A percentile compares a stretch with the other conserved stretches of the same genome.
phyloP scores from a whole-genome alignment of 1,140 invertebrate genomes.

The Chrysopa pallens region DNA sequence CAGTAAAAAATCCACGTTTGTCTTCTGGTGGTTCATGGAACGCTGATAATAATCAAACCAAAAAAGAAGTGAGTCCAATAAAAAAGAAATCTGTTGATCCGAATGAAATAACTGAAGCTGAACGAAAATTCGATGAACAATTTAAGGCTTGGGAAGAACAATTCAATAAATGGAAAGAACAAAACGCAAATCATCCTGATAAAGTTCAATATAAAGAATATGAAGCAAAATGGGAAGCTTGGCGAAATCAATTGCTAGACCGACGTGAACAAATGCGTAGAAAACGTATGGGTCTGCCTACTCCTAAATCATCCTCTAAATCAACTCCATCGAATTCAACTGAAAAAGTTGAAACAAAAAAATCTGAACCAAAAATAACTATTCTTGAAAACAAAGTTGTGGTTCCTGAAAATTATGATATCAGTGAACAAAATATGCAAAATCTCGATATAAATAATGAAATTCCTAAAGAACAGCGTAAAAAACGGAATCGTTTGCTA shows the following conservation, averaged over 20 bases:
- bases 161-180: slow-evolving; percentile 67
- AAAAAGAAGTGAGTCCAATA: neutral
- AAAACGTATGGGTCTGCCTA: slow-evolving; percentile 28
- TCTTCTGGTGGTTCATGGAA: too few species aligned
- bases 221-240: slow-evolving; percentile 65
- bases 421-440: neutral
- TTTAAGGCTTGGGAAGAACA: slow-evolving; percentile 72
- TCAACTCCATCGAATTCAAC: neutral
- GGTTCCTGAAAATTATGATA: neutral
- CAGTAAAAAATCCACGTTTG: too few species aligned
- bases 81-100: slow-evolving; percentile 13
- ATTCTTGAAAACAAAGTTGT: neutral
- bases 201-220: slow-evolving; percentile 62
- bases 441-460: neutral
- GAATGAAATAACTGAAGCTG: slow-evolving; percentile 40
- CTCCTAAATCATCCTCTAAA: neutral
- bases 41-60: neutral
- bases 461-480: slow-evolving; percentile 3
- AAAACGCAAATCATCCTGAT: slow-evolving; percentile 71
- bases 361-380: neutral
- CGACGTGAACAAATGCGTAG: slow-evolving; percentile 60
- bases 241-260: slow-evolving; percentile 54
- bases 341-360: neutral
- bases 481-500: neutral
- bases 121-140: slow-evolving; percentile 61